These are phyloP conservation scores for Saccostrea echinata DNA, from an alignment of 1,140 invertebrate species.

Conservation along the genomic window DNA sequence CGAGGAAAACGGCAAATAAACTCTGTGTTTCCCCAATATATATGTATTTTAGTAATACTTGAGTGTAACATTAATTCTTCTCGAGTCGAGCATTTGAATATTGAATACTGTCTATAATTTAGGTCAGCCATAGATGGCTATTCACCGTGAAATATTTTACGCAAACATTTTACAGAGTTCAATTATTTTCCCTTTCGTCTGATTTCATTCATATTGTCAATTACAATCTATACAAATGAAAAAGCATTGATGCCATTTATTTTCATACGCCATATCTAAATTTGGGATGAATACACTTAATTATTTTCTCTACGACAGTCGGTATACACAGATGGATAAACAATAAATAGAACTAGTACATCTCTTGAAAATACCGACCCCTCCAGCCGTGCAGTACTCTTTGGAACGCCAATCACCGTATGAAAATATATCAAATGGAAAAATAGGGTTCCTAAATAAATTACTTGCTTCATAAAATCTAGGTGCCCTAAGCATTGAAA, in stretches of 20 bases:
- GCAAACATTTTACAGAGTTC: neutral
- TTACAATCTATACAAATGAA: neutral
- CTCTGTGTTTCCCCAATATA: too few relatives aligned
- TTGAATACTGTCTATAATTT: too few relatives aligned
- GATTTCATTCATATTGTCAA: neutral
- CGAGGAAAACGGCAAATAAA: too few relatives aligned
- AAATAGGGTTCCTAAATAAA: neutral
- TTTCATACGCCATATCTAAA: neutral
- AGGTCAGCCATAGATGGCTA: neutral
- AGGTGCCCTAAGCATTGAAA: neutral
- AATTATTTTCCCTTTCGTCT: neutral
- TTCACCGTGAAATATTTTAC: neutral
- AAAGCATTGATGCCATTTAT: neutral
- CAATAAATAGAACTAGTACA: neutral
- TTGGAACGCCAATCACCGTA: neutral
- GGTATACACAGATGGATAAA: neutral
- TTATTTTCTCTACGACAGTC: constrained; percentile 1
- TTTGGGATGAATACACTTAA: neutral
- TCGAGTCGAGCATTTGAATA: too few relatives aligned
- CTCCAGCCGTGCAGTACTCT: neutral
- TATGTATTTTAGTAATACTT: too few relatives aligned
- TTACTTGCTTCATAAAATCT: neutral
- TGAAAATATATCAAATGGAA: neutral
- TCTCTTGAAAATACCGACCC: too few relatives aligned
- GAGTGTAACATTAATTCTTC: too few relatives aligned